Conservation (phyloP, 1,140 invertebrate species). For the Adoxophyes honmai region DNA sequence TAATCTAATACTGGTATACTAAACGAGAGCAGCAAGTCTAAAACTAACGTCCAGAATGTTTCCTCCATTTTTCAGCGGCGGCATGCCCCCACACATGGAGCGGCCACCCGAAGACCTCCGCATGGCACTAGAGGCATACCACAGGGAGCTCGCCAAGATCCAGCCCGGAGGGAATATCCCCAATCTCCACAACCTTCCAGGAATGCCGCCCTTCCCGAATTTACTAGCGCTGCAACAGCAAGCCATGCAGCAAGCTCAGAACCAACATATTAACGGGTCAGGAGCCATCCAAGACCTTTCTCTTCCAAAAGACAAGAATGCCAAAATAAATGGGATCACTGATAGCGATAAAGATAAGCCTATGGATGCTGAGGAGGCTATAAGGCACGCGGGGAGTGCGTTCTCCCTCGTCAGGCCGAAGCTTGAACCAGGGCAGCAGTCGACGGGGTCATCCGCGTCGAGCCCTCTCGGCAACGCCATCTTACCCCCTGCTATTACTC, state of each 20-base stretch:
- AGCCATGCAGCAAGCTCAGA: constrained; percentile 81
- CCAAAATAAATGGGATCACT: constrained; percentile 84
- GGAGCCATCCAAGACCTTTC: constrained; percentile 91
- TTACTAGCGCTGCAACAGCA: constrained; percentile 86
- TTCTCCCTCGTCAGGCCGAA: constrained; percentile 91
- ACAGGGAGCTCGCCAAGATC: constrained; percentile 92
- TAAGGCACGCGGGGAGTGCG: constrained; percentile 89
- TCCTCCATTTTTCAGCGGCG: constrained; percentile 88
- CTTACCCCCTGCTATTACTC: constrained; percentile 86
- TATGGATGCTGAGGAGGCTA: constrained; percentile 81
- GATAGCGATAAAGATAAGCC: constrained; percentile 81
- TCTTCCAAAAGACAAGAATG: constrained; percentile 86
- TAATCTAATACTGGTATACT: constrained; percentile 25
- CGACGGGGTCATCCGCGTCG: constrained; percentile 82
- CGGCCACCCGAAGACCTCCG: constrained; percentile 85
- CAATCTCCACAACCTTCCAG: constrained; percentile 78
- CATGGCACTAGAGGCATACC: constrained; percentile 93
- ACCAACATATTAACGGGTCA: constrained; percentile 78
- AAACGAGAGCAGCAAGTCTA: constrained; percentile 82
- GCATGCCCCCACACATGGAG: constrained; percentile 84
- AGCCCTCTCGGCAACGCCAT: constrained; percentile 89
- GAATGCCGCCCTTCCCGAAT: constrained; percentile 80
- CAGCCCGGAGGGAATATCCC: constrained; percentile 80
- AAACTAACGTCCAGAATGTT: constrained; percentile 84
- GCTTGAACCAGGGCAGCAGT: constrained; percentile 83